Percentiles rank a stretch among this genome's conserved stretches.
phyloP scores from a whole-genome alignment of 2,888 invertebrate genomes.

The Kuschelorhynchus macadamiae region DNA sequence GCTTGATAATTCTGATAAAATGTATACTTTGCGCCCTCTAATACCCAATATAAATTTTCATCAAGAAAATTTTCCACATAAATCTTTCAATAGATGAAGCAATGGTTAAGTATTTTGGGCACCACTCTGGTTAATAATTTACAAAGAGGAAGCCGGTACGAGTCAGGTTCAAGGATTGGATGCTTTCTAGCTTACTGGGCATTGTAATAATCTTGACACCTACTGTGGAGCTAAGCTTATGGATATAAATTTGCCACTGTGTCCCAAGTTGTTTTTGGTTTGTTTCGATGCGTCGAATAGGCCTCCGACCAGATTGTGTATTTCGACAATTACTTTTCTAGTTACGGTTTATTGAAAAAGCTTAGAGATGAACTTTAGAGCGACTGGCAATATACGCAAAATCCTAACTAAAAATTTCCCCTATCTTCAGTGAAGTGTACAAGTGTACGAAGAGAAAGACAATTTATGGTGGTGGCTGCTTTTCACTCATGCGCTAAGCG shows the following conservation, averaged over 20 bases:
- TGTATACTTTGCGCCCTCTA: constrained; percentile 47
- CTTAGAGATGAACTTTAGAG: too few species aligned
- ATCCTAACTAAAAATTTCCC: too few species aligned
- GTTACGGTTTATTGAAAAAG: too few species aligned
- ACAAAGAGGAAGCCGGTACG: constrained; percentile 57
- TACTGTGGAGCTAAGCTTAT: constrained; percentile 23
- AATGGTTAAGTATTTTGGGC: constrained; percentile 56
- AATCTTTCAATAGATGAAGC: constrained; percentile 55
- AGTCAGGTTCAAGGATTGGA: constrained; percentile 59
- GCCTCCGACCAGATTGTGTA: constrained; percentile 9
- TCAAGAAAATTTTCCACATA: constrained; percentile 40
- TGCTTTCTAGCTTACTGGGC: constrained; percentile 53
- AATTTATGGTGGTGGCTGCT: constrained; percentile 16
- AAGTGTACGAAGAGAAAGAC: too few species aligned
- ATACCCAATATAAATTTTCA: constrained; percentile 50
- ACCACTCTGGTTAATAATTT: constrained; percentile 52
- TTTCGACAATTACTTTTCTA: too few species aligned
- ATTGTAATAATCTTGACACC: constrained; percentile 46
- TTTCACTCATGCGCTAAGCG: constrained; percentile 17
- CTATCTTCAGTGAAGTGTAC: too few species aligned
- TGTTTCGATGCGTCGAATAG: constrained; percentile 32
- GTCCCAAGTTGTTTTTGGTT: constrained; percentile 51
- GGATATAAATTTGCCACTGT: constrained; percentile 31
- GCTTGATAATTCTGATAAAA: constrained; percentile 43
- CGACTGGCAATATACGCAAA: too few species aligned